Base-by-base conservation (phyloP, 2,113 vertebrate species). In the Rhizomys pruinosus region DNA sequence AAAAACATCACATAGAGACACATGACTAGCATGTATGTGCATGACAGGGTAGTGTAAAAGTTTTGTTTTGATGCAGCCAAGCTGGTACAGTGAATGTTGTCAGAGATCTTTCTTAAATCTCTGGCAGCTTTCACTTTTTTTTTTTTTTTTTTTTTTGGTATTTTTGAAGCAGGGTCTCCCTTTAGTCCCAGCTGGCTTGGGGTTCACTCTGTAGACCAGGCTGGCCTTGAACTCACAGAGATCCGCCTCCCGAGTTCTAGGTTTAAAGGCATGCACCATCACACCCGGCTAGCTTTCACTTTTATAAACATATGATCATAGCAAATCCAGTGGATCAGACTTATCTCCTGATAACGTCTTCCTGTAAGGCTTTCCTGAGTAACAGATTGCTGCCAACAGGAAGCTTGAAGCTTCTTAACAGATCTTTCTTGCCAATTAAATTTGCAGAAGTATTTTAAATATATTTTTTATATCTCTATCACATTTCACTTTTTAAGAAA, bases 241-340 rank as follows among this genome's bases (percentile, higher is more conserved):
- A n/a, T n/a, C n/a, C n/a, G n/a, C n/a, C n/a, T n/a, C n/a, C n/a
- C n/a, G n/a, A n/a, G n/a, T n/a, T n/a, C n/a, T n/a, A n/a, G n/a
- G n/a, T n/a, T n/a, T n/a, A n/a, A n/a, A n/a, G n/a, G n/a, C n/a
- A n/a, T n/a, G n/a, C n/a, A n/a, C n/a, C n/a, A n/a, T n/a, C n/a
- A n/a, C n/a, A n/a, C n/a, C n/a, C n/a, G n/a, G n/a, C n/a, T n/a
- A 15, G 23, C 16, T 94, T 91, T 23, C 6, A 59, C 32, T 11
- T 52, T 25, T 84, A 92, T 96, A 90, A 93, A 84, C 71, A 47
- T 39, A 29, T 80, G 82, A 94, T 95, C 79, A 84, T 55, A 93
- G 86, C 44, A 88, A 57, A 78, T 82, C 39, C 3, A 25, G 42
- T 47, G 6, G 17, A 82, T 81, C 78, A 89, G 63, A 85, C 1